Evolutionary conservation across 2,113 vertebrate genomes (phyloP), one percentile per base, ranked within the genome.

Genomic region (Nanorana parkeri): DNA sequence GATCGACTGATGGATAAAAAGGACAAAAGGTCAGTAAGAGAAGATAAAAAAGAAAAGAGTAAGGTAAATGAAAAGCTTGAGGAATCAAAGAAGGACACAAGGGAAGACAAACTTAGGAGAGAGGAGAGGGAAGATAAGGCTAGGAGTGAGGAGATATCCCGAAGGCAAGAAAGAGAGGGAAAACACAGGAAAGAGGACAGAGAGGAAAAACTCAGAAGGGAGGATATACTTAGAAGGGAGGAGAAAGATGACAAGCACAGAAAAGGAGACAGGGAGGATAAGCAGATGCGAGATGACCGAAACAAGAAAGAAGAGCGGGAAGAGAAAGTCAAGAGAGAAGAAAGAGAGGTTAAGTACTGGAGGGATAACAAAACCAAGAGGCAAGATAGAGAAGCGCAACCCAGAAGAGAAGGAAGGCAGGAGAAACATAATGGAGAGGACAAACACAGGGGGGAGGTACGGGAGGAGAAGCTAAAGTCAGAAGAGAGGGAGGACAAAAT

Each of bases 1-100:
- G 89, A 91, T 64, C 93, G 86, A 1, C 52, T 73, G 67, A 89
- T 86, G 66, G 88, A 87, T 11, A 90, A 90, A 13, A 94, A 85
- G 3, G 80, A 81, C 47, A 89, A 81, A 20, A 60, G 66, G 29
- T 41, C 41, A 16, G 66, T 19, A 24, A 67, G 69, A 58, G 80
- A 58, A 24, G 54, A 68, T 2, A 60, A 13, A 23, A 23, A 17
- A 29, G 60, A 73, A 21, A 73, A 29, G 2, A 2, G 6, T 71
- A 80, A 63, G 56, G 47, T 2, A 24, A 17, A 64, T 17, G 58
- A 65, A 54, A 81, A 29, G n/a, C 13, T 3, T 54, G 68, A 64
- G 19, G 54, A 17, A 65, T 51, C 63, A 47, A 60, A 51, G n/a
- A 83, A 67, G 60, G 60, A 68, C 5, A 73, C 24, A 17, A 72